These are phyloP conservation scores for Charina bottae DNA, from an alignment of 2,113 vertebrate genomes.

Conservation along the genomic window DNA sequence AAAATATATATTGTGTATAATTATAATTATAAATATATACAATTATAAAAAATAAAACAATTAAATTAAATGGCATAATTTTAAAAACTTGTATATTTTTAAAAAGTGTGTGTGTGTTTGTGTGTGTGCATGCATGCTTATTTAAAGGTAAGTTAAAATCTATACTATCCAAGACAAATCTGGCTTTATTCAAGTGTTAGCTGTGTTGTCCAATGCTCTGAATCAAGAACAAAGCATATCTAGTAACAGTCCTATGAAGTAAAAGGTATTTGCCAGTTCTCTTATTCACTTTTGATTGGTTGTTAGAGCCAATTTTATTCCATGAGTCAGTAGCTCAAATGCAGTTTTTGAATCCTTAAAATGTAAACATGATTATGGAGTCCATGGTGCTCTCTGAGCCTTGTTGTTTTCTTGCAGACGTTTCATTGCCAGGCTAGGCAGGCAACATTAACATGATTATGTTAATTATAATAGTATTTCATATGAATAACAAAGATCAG, in stretches of 20 bases:
- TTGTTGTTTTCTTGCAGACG: too few relatives aligned
- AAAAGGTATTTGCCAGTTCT: neutral
- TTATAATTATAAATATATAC: neutral
- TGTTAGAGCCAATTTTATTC: neutral
- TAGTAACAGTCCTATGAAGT: neutral
- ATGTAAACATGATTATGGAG: neutral
- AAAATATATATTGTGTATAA: neutral
- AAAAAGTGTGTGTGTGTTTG: too few relatives aligned
- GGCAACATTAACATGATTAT: neutral
- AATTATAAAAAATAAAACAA: neutral
- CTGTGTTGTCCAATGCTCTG: neutral
- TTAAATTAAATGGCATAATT: neutral
- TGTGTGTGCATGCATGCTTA: too few relatives aligned
- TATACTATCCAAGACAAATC: neutral
- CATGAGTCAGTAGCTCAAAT: neutral
- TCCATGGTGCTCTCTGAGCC: too few relatives aligned
- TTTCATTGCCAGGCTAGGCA: too few relatives aligned
- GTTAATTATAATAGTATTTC: neutral
- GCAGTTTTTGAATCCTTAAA: neutral
- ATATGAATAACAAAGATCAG: too few relatives aligned
- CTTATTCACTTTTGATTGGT: neutral
- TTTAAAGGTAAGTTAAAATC: neutral
- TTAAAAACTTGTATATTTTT: neutral
- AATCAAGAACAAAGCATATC: neutral
- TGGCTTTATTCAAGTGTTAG: neutral